Base-by-base conservation (phyloP, 2,888 invertebrate species). In the Cosmia trapezina region DNA sequence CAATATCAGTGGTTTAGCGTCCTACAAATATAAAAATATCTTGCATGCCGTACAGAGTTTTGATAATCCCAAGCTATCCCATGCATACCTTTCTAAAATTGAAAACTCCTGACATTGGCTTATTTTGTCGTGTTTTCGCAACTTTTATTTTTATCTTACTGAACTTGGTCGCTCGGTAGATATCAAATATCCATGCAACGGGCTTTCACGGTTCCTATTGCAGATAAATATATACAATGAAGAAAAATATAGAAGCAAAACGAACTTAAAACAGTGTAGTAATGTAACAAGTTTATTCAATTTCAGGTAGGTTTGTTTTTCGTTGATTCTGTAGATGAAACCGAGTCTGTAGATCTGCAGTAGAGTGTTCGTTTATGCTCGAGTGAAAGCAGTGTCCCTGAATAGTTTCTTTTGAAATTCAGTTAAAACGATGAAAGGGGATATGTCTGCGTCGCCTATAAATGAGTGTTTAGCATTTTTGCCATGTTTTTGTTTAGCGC, bases 391-490 rank as follows among this genome's bases (percentile, higher is more conserved):
- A 69, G 47, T 77, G 73, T 73, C 66, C 70, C 67, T 61, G 51
- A 70, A 70, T 73, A 80, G 73, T 84, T 86, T 82, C 73, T 80
- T 76, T 79, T 76, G 76, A 75, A 83, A 83, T 83, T 83, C 77
- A 87, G 84, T 85, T 88, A 89, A 81, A 77, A 89, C 86, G 78
- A 85, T 87, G 87, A 89, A 83, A 89, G 83, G 86, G 87, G 87
- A 87, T 87, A 88, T 86, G 85, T 86, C 88, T 88, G 87, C 88
- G 86, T 88, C 88, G 92, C 89, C 89, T 94, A 92, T 92, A 93
- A 93, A 95, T 94, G 90, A 92, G 90, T 91, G 90, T 92, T 94
- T 94, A 93, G 90, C 91, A 93, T 94, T 93, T 94, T 93, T 91
- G 86, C 86, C 87, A 89, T 89, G 86, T 90, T 89, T 88, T 87